A percentile compares a stretch with the other conserved stretches of the same genome.
Evolutionary conservation across 1,140 invertebrate species (phyloP).

Genomic region (Catajapyx aquilonaris): DNA sequence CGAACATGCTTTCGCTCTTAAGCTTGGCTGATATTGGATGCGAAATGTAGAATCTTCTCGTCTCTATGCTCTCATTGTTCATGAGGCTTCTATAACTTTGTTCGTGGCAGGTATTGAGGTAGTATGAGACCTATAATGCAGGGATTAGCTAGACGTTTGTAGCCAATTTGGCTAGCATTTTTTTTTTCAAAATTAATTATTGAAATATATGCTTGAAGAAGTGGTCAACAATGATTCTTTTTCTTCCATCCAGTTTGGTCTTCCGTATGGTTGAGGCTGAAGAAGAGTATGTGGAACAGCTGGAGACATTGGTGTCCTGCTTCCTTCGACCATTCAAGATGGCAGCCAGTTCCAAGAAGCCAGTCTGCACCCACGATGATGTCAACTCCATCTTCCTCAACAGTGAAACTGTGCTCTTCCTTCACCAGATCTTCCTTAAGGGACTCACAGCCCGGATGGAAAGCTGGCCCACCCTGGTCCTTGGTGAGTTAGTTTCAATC

Average conservation of each 20-base stretch:
- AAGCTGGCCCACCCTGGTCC: conserved; percentile 73
- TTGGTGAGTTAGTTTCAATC: conserved; percentile 37
- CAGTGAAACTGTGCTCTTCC: conserved; percentile 78
- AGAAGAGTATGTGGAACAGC: conserved; percentile 78
- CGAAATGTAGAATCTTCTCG: too few species aligned
- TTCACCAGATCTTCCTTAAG: conserved; percentile 89
- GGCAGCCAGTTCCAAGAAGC: conserved; percentile 82
- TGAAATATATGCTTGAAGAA: too few species aligned
- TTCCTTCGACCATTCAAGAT: conserved; percentile 82
- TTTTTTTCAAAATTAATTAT: too few species aligned
- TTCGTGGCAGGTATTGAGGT: too few species aligned
- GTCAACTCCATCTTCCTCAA: conserved; percentile 91
- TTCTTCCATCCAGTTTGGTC: conserved; percentile 51
- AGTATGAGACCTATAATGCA: too few species aligned
- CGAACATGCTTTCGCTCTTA: too few species aligned
- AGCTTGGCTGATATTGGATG: too few species aligned
- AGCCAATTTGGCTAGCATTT: too few species aligned
- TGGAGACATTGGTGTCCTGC: conserved; percentile 78
- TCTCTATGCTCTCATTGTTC: too few species aligned
- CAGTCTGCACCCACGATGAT: conserved; percentile 81
- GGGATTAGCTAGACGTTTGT: too few species aligned
- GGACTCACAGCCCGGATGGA: conserved; percentile 80
- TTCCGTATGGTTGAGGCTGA: conserved; percentile 83
- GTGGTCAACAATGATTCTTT: too few species aligned
- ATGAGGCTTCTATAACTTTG: too few species aligned